Evolutionary conservation across 2,113 vertebrate genomes (phyloP), one percentile per base, ranked within the genome.

Genomic region (Myiagra hebetior): DNA sequence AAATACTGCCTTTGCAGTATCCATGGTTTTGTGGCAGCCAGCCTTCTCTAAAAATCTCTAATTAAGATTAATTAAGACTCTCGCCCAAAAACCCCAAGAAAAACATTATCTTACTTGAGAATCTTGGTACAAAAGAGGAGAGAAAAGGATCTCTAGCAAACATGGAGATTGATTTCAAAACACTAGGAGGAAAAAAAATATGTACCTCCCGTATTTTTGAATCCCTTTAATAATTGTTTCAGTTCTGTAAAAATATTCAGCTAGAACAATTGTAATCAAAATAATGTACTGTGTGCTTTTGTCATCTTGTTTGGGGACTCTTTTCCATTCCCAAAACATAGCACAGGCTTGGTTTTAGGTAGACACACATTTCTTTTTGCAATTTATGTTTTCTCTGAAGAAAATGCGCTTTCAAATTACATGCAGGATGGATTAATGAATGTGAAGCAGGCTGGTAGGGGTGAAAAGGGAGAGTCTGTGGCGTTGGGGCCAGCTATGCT

Each of bases 181-280:
- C 22, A 31, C 49, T 41, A n/a, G 7, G 20, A 82, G 11, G 1
- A 15, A 49, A 84, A 39, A 33, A 24, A 30, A 27, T 0, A 59
- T 0, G 3, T 24, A 18, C 11, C 11, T 84, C 37, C 35, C 70
- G 42, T 86, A 46, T 70, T 88, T 94, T 56, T 67, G 7, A 89
- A 84, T 31, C 28, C 15, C 7, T 94, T 85, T 60, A 80, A 85
- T 85, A 18, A 27, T 30, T 91, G 55, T 89, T 42, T 42, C 65
- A 77, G 41, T 85, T 35, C 57, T 47, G 47, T 77, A 83, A 88
- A 90, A 92, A 91, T 70, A 75, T 31, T 70, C 42, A 10, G 22
- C 72, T 85, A 83, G 76, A 92, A 91, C 10, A 92, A 50, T 73
- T 62, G 47, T 42, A 91, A 89, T 89, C 52, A 84, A 93, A 93